Conservation (phyloP, 53 echinoderm and acorn worm genomes). For the Paracentrotus lividus region DNA sequence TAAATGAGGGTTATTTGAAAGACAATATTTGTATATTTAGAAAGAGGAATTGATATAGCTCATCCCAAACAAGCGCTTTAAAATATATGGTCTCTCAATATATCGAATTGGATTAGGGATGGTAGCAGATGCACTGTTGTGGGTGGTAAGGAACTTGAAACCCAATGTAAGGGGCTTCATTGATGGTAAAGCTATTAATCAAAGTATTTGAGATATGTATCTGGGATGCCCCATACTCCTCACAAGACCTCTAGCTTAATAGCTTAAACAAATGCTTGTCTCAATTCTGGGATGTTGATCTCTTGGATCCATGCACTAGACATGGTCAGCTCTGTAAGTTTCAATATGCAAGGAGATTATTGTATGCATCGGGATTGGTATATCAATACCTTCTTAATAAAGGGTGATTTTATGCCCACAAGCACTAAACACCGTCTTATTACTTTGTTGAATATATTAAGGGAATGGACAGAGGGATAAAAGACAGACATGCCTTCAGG, state of each 20-base stretch:
- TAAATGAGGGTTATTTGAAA: too few species aligned
- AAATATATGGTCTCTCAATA: neutral
- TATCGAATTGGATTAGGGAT: neutral
- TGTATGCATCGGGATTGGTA: neutral
- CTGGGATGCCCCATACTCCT: neutral
- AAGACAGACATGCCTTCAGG: neutral
- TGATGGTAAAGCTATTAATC: slow-evolving; percentile 19
- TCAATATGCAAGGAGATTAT: neutral
- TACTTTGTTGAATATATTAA: neutral
- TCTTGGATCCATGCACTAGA: neutral
- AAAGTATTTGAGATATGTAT: slow-evolving; percentile 29
- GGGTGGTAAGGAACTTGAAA: too few species aligned
- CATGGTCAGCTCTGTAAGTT: slow-evolving; percentile 10
- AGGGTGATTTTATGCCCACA: neutral
- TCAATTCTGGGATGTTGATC: neutral
- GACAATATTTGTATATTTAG: neutral
- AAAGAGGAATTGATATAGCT: neutral
- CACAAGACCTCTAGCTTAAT: slow-evolving; percentile 36
- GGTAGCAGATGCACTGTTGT: neutral
- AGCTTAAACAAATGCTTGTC: slow-evolving; percentile 37
- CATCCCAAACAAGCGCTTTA: neutral
- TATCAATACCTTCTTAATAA: slow-evolving; percentile 1
- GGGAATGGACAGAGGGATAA: neutral
- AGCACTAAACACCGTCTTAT: neutral
- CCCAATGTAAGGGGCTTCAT: slow-evolving; percentile 9